Base-by-base conservation (phyloP, 2,113 vertebrate genomes). In the Entelurus aequoreus region DNA sequence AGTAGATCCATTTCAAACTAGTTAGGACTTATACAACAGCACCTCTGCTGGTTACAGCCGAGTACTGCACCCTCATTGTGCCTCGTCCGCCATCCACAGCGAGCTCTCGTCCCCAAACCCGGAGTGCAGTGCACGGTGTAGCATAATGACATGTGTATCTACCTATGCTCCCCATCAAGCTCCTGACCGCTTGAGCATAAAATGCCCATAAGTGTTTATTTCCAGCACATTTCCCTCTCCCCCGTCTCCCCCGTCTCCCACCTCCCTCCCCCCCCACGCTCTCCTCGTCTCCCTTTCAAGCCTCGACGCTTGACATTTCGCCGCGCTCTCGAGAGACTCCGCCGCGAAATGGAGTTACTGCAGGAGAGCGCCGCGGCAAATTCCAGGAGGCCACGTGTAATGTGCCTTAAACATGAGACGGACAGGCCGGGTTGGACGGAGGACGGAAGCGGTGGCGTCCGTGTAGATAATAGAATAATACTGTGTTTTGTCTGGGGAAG, bases 341-440 rank as follows among this genome's bases (percentile, higher is more conserved):
- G 88, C 90, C 90, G 90, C 90, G 93, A 96, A 96, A 99, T 97
- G 93, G 94, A 96, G 95, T 97, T 94, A 94, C 93, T 93, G 94
- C 28, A 2, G 93, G 93, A 93, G 91, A 93, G 93, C 89, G 92
- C 91, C 93, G 95, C 95, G 94, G 96, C 94, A 98, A 98, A 98
- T 98, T 98, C 93, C 95, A 95, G 91, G 90, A 95, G 95, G 94
- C 93, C 94, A 79, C 88, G 93, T 94, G 96, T 95, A 95, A 96
- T 93, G 94, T 94, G 94, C 93, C 94, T 94, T 95, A 95, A 90
- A 97, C 94, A 91, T 92, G 47, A 94, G 94, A 96, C 93, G 95
- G 95, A 94, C 95, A 94, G 92, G 89, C 89, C 91, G 88, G 93
- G 93, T 81, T 84, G 81, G 46, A 47, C 47, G 7, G 21, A 58